phyloP scores from a whole-genome alignment of 2,888 invertebrate genomes.

The Callyntrura sp. region DNA sequence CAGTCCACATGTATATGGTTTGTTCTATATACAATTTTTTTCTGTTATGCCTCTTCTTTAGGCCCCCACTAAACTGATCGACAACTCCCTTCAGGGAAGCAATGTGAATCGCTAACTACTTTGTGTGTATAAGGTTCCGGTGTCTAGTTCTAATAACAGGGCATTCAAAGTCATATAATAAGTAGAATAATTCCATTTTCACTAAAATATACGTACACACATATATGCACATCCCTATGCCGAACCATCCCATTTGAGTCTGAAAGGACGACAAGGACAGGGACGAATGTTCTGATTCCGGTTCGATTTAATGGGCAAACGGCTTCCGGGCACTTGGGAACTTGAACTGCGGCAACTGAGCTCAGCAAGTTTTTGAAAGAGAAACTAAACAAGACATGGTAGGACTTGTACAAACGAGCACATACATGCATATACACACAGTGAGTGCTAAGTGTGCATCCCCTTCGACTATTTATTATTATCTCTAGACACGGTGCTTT shows the following conservation, averaged over 20 bases:
- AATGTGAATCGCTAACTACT: constrained; percentile 41
- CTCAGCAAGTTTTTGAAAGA: constrained; percentile 37
- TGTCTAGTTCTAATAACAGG: not conserved
- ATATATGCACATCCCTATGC: too few species aligned
- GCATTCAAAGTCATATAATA: too few species aligned
- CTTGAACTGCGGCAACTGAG: constrained; percentile 51
- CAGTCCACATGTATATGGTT: not conserved
- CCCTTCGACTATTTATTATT: not conserved
- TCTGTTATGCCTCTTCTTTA: constrained; percentile 16
- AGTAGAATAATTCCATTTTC: too few species aligned
- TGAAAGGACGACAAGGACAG: constrained; percentile 13
- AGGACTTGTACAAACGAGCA: not conserved
- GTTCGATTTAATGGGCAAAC: constrained; percentile 80
- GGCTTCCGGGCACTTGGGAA: constrained; percentile 78
- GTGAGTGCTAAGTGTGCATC: not conserved
- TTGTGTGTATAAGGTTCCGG: not conserved
- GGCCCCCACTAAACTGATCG: constrained; percentile 24
- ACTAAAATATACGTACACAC: too few species aligned
- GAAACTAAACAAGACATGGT: constrained; percentile 45
- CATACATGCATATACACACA: not conserved
- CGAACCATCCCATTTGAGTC: not conserved
- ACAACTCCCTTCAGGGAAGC: constrained; percentile 63
- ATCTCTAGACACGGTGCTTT: not conserved
- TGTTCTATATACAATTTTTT: not conserved
- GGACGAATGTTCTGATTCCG: constrained; percentile 71